Conservation (phyloP, 2,888 invertebrate species). For the Gymnoscelis rufifasciata region DNA sequence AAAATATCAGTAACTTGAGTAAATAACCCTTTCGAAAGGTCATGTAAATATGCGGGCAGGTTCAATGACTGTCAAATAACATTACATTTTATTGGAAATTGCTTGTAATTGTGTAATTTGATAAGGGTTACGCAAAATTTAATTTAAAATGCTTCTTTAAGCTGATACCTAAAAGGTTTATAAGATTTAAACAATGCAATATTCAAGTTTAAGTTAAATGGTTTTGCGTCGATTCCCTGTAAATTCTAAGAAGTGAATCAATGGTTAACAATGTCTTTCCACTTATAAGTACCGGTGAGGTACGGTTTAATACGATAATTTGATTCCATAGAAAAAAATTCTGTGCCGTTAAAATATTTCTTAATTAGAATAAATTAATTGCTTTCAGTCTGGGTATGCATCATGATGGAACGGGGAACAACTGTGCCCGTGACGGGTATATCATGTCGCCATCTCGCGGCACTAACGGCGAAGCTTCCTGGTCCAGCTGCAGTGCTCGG, state of each 20-base stretch:
- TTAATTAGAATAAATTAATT: not conserved
- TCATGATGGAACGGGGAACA: constrained; percentile 86
- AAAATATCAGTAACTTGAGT: constrained; percentile 11
- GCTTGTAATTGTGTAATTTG: not conserved
- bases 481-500: constrained; percentile 87
- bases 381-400: constrained; percentile 86
- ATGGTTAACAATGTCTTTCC: no score
- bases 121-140: not conserved
- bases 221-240: no score
- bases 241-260: no score
- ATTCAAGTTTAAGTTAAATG: no score
- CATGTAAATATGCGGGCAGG: constrained; percentile 14
- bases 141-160: no score
- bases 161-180: no score
- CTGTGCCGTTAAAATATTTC: not conserved
- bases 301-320: no score
- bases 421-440: constrained; percentile 86
- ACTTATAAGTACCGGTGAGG: no score
- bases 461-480: constrained; percentile 86
- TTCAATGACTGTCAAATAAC: constrained; percentile 11
- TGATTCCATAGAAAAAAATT: no score
- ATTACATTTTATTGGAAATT: constrained; percentile 1
- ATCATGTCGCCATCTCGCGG: constrained; percentile 91
- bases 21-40: constrained; percentile 13
- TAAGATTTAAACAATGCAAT: no score